Conservation (phyloP, 2,113 vertebrate genomes). For the Planiliza haematocheilus region DNA sequence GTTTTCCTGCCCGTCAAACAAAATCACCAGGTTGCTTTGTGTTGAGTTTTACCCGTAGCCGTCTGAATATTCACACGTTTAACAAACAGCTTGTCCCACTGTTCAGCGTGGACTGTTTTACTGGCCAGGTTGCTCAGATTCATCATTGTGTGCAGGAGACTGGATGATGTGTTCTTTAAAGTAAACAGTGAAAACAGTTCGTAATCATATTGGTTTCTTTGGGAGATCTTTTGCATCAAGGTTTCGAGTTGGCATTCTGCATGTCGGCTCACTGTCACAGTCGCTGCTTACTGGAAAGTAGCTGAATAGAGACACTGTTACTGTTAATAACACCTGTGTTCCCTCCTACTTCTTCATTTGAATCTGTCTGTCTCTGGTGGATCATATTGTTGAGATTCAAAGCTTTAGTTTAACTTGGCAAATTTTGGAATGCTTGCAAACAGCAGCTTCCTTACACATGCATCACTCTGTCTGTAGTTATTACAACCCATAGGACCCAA, state of each 20-base stretch:
- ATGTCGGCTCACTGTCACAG: neutral
- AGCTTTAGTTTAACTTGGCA: too few species aligned
- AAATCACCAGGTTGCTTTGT: slow-evolving; percentile 31
- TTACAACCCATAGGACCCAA: too few species aligned
- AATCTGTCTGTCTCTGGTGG: too few species aligned
- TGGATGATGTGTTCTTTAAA: neutral
- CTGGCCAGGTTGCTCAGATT: neutral
- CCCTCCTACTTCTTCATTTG: neutral
- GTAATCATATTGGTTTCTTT: slow-evolving; percentile 2
- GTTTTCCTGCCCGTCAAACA: slow-evolving; percentile 60
- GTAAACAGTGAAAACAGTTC: neutral
- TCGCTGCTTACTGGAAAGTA: neutral
- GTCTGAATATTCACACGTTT: slow-evolving; percentile 21
- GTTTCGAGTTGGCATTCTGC: neutral
- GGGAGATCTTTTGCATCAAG: neutral
- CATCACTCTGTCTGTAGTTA: too few species aligned
- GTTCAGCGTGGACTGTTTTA: slow-evolving; percentile 1
- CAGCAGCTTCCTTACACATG: too few species aligned
- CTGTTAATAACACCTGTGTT: neutral
- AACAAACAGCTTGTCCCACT: neutral
- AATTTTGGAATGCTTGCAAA: too few species aligned
- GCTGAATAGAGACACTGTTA: neutral
- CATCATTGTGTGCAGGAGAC: neutral
- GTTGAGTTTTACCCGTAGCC: neutral
- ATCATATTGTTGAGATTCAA: too few species aligned